These are phyloP conservation scores for Myiopsitta monachus DNA, from an alignment of 2,113 vertebrate species.

Conservation along the genomic window DNA sequence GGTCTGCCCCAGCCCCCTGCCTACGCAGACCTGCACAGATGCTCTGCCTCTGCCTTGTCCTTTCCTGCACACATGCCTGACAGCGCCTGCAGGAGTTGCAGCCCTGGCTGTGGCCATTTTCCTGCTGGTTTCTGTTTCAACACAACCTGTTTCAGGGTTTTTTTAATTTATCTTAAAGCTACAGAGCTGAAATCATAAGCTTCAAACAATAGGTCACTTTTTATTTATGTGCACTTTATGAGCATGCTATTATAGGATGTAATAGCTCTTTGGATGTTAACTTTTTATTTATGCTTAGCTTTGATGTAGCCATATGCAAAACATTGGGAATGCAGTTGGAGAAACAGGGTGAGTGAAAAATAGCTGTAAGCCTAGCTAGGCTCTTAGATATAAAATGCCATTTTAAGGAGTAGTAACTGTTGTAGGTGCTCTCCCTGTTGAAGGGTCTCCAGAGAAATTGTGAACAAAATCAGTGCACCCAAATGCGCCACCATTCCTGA, in stretches of 20 bases:
- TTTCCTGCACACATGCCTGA: neutral
- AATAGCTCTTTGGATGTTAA: constrained; percentile 1
- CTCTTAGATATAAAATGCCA: neutral
- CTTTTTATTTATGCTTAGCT: neutral
- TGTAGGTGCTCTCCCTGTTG: neutral
- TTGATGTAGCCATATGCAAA: constrained; percentile 32
- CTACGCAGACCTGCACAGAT: neutral
- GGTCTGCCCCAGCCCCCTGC: neutral
- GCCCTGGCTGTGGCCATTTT: neutral
- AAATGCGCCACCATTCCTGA: neutral
- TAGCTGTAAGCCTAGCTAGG: neutral
- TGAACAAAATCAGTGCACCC: neutral
- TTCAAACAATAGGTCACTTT: neutral
- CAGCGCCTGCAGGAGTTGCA: neutral
- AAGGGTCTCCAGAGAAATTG: neutral
- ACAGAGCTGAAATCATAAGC: neutral
- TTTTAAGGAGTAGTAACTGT: neutral
- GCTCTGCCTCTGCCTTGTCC: neutral
- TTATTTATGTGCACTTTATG: neutral
- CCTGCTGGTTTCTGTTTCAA: neutral
- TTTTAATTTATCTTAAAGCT: neutral
- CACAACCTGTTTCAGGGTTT: neutral
- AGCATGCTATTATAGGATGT: neutral
- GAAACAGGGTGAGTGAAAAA: neutral
- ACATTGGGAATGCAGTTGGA: neutral